Evolutionary conservation across 1,140 invertebrate species (phyloP), one percentile per base, ranked within the genome.

Genomic region (Aphis gossypii): DNA sequence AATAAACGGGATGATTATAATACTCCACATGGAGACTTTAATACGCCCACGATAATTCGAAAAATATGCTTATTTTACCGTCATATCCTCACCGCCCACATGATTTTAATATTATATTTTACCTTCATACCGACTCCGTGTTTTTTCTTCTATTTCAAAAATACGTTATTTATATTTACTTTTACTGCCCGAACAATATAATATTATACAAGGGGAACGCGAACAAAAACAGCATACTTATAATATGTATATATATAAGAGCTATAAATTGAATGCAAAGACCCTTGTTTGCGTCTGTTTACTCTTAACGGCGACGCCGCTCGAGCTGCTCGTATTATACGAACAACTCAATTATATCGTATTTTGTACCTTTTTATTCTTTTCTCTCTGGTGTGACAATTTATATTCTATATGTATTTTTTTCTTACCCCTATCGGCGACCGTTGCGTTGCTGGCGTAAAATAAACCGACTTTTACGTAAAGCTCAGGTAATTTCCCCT

Each of bases 241-340:
- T 38, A 41, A 44, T 41, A 41, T 41, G 9, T 25, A n/a, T 38
- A 44, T 41, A 51, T 76, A n/a, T 76, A n/a, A 76, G 60, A n/a
- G 41, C 9, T 83, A 56, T 93, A 93, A 86, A 86, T 93, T 86
- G 35, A 41, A 38, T 25, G 11, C 92, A 83, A 84, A 86, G 82
- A 93, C 92, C 92, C 92, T 93, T 86, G 92, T 93, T 93, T 86
- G n/a, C 82, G 82, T 93, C n/a, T 93, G 48, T 93, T 86, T 93
- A 54, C 92, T 86, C 82, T 93, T 56, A 44, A 90, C 89, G 20
- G 21, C 25, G 89, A 38, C 23, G 1, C 6, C 20, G 44, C 25
- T 14, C 30, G 60, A 76, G 60, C 4, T 76, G 30, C 14, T 76
- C 60, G 60, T 76, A 76, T 76, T 68, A 68, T 60, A 60, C 88